These are phyloP conservation scores for Peribatodes rhomboidaria DNA, from an alignment of 2,888 invertebrate genomes.

Conservation along the genomic window DNA sequence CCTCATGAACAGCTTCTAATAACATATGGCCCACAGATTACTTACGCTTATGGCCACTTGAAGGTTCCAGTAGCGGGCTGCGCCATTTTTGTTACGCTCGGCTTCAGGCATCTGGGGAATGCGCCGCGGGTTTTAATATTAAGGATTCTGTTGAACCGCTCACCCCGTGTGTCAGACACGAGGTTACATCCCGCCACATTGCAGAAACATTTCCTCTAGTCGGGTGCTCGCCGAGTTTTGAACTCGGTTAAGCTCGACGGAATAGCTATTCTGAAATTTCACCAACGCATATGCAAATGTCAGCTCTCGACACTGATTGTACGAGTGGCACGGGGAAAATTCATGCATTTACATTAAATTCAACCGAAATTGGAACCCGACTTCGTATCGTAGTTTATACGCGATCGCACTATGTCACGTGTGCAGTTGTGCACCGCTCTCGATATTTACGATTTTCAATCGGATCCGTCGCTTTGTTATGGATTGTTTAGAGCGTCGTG, in stretches of 20 bases:
- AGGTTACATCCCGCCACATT: slow-evolving; percentile 67
- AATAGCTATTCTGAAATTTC: slow-evolving; percentile 84
- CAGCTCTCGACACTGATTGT: slow-evolving; percentile 86
- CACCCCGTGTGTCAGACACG: slow-evolving; percentile 66
- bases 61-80: slow-evolving; percentile 55
- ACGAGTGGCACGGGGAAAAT: slow-evolving; percentile 83
- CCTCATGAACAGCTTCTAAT: slow-evolving; percentile 57
- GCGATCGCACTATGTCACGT: slow-evolving; percentile 74
- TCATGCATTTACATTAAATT: slow-evolving; percentile 86
- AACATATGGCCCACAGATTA: slow-evolving; percentile 71
- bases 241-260: slow-evolving; percentile 80
- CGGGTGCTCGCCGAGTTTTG: slow-evolving; percentile 77
- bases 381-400: slow-evolving; percentile 77
- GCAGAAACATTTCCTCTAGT: slow-evolving; percentile 71
- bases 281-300: slow-evolving; percentile 85
- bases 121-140: slow-evolving; percentile 64
- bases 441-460: slow-evolving; percentile 83
- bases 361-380: slow-evolving; percentile 80
- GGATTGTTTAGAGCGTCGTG: slow-evolving; percentile 43
- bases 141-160: slow-evolving; percentile 57
- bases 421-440: slow-evolving; percentile 53
- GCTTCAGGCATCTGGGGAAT: slow-evolving; percentile 55
- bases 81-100: slow-evolving; percentile 58
- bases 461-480: slow-evolving; percentile 65
- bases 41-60: slow-evolving; percentile 62